A percentile compares a stretch with the other conserved stretches of the same genome.
phyloP scores from a whole-genome alignment of 2,797 vertebrate species.

The Spinus pinus region DNA sequence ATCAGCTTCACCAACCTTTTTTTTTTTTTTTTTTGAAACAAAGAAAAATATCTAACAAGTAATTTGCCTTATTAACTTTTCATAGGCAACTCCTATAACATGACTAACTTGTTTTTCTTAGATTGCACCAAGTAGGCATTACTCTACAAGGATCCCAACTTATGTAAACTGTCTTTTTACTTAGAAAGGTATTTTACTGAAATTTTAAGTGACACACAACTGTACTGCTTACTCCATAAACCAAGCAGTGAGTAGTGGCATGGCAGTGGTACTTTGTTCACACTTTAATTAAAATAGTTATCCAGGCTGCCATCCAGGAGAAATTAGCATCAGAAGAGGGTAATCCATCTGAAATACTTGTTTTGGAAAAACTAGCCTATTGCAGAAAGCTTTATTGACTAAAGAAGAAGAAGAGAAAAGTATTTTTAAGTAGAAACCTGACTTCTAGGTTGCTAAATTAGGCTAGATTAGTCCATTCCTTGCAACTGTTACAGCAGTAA shows the following conservation, averaged over 20 bases:
- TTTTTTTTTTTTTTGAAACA: neutral
- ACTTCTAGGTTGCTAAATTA: neutral
- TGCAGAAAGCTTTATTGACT: neutral
- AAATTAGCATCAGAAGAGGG: neutral
- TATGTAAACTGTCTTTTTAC: neutral
- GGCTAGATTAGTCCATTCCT: neutral
- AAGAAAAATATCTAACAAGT: neutral
- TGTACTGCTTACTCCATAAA: neutral
- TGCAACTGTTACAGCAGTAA: conserved; percentile 39
- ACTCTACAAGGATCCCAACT: neutral
- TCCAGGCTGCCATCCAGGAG: neutral
- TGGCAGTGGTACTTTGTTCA: neutral
- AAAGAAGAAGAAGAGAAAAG: neutral
- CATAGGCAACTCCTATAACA: neutral
- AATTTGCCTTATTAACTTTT: neutral
- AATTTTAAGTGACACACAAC: neutral
- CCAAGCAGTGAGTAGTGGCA: neutral
- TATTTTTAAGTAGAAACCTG: neutral
- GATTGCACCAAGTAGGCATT: neutral
- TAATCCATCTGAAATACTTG: neutral
- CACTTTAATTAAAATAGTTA: neutral
- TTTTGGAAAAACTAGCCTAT: neutral
- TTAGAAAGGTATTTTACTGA: neutral
- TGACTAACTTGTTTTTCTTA: neutral
- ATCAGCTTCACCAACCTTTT: neutral